Percentiles rank a stretch among this genome's conserved stretches.
These are phyloP conservation scores for Pocillopora damicornis DNA, from an alignment of 64 coral and sea anemone species.

Conservation along the genomic window DNA sequence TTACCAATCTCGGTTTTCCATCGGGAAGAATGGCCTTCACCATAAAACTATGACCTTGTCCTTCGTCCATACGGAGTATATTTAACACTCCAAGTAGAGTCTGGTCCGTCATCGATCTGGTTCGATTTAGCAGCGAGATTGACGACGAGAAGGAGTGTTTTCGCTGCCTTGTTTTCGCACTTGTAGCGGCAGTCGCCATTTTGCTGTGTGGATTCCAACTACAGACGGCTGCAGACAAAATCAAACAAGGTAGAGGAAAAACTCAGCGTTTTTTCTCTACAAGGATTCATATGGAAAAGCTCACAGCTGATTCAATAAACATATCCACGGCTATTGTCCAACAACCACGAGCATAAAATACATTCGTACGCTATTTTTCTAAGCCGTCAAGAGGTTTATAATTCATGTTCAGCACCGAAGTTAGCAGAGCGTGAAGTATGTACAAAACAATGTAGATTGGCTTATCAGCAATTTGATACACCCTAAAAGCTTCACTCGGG, in stretches of 20 bases:
- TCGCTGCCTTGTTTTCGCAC: slow-evolving; percentile 53
- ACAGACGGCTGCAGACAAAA: slow-evolving; percentile 6
- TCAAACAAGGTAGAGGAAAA: neutral
- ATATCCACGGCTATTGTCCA: neutral
- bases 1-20: slow-evolving; percentile 81
- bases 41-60: slow-evolving; percentile 71
- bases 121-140: slow-evolving; percentile 70
- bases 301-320: neutral
- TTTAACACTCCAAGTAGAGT: slow-evolving; percentile 90
- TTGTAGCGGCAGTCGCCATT: slow-evolving; percentile 42
- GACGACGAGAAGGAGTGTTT: slow-evolving; percentile 68
- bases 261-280: neutral
- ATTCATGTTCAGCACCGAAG: slow-evolving; percentile 13
- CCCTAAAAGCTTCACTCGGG: slow-evolving; percentile 14
- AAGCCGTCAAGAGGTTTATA: slow-evolving; percentile 10
- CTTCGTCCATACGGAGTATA: slow-evolving; percentile 92
- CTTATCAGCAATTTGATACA: slow-evolving; percentile 34
- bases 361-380: neutral
- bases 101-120: slow-evolving; percentile 87
- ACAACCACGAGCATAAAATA: slow-evolving; percentile 10
- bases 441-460: slow-evolving; percentile 15
- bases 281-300: neutral
- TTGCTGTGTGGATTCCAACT: slow-evolving; percentile 13
- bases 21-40: slow-evolving; percentile 82
- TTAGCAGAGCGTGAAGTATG: slow-evolving; percentile 26